These are phyloP conservation scores for Ceuthmochares aereus DNA, from an alignment of 2,113 vertebrate species.

Conservation along the genomic window DNA sequence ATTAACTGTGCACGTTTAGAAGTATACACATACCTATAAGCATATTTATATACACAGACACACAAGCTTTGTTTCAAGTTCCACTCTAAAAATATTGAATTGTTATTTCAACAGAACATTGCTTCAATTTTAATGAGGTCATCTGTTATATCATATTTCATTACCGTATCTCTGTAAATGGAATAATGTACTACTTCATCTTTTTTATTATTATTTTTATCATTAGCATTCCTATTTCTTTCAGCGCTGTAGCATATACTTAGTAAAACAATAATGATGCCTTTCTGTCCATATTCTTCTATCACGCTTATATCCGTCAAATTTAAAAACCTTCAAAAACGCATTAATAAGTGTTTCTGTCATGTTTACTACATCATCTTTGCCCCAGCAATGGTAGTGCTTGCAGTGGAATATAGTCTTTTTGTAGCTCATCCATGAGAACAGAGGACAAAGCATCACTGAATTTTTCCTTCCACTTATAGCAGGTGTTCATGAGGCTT, in stretches of 20 bases:
- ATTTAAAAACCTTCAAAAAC: background rate
- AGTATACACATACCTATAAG: fast-evolving
- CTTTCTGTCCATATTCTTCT: background rate
- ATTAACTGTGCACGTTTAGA: background rate
- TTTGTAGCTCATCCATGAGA: background rate
- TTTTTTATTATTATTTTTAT: background rate
- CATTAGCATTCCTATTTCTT: background rate
- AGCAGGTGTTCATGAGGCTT: background rate
- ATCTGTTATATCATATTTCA: background rate
- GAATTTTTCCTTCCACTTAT: background rate
- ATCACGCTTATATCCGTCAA: background rate
- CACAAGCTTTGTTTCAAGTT: background rate
- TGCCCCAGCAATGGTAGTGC: background rate
- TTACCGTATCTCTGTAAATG: background rate
- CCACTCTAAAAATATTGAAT: background rate
- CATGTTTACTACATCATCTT: background rate
- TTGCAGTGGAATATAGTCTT: background rate
- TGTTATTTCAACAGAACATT: background rate
- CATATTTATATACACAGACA: background rate
- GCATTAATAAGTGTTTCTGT: background rate
- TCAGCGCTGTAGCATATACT: background rate
- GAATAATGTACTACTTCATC: background rate
- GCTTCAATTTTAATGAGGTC: background rate
- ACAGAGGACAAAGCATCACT: background rate
- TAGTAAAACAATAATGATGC: background rate